A percentile compares a stretch with the other conserved stretches of the same genome.
Evolutionary conservation across 2,797 vertebrate genomes (phyloP).

Genomic region (Danio aesculapii): DNA sequence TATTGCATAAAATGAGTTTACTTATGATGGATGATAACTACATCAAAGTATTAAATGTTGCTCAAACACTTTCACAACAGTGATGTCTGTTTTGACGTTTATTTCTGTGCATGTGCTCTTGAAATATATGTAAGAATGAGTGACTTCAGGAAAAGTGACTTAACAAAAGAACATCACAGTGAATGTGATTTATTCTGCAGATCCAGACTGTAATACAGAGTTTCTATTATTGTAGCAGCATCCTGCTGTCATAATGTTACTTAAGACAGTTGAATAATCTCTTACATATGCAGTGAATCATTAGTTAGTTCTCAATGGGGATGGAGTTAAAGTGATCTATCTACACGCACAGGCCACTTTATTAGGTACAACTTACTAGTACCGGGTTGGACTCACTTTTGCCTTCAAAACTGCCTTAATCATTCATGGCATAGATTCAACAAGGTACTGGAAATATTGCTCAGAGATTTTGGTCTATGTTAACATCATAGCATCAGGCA

Average conservation of each 20-base stretch:
- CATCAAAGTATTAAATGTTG: constrained; percentile 71
- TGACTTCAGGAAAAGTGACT: background rate
- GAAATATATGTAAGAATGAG: no score
- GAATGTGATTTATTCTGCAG: background rate
- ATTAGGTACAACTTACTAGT: no score
- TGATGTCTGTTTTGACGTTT: constrained; percentile 24
- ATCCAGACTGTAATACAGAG: background rate
- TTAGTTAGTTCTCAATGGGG: background rate
- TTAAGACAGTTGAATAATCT: background rate
- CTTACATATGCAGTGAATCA: background rate
- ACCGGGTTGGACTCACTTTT: no score
- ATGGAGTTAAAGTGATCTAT: no score
- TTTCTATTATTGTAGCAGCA: constrained; percentile 14
- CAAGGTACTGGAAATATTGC: no score
- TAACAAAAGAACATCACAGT: background rate
- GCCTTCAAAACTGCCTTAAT: no score
- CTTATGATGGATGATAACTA: constrained; percentile 75
- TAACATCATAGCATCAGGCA: no score
- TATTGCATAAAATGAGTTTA: constrained; percentile 68
- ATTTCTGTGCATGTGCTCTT: constrained; percentile 6
- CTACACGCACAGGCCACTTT: no score
- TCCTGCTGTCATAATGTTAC: constrained; percentile 1
- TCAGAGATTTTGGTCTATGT: no score
- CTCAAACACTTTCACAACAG: constrained; percentile 54
- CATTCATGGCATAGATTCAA: no score